These are phyloP conservation scores for Pseudomyrmex dendroicus DNA, from an alignment of 1,140 invertebrate species.

Conservation along the genomic window DNA sequence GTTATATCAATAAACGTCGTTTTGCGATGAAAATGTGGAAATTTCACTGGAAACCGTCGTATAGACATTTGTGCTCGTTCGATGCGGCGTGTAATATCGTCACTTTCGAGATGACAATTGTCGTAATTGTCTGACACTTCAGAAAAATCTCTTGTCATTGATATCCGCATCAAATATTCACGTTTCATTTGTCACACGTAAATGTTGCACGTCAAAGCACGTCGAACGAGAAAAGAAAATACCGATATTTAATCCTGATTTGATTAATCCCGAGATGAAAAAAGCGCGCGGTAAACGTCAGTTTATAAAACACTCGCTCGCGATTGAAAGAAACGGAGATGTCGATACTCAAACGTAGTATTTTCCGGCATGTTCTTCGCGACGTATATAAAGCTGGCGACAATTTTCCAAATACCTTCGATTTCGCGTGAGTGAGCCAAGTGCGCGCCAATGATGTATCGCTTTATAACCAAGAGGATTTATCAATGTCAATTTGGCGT, in stretches of 20 bases:
- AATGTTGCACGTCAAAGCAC: background rate
- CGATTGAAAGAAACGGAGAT: background rate
- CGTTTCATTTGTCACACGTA: background rate
- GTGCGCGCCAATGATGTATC: conserved; percentile 68
- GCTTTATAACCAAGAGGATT: conserved; percentile 74
- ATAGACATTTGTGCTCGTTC: too few species aligned
- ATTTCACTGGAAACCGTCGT: too few species aligned
- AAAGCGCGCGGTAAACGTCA: background rate
- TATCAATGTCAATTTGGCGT: conserved; percentile 75
- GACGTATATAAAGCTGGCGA: background rate
- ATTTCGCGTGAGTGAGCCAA: conserved; percentile 38
- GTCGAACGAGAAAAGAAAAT: background rate
- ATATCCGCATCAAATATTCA: too few species aligned
- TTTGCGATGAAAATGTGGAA: too few species aligned
- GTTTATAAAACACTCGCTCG: background rate
- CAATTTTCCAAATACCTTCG: conserved; percentile 70
- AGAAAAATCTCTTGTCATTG: too few species aligned
- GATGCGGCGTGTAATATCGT: too few species aligned
- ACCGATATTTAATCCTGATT: background rate
- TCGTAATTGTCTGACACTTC: too few species aligned
- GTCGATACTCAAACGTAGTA: conserved; percentile 21
- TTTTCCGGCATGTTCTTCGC: background rate
- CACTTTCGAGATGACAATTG: too few species aligned
- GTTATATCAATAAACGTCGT: too few species aligned
- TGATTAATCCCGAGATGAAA: too few species aligned